Conservation (phyloP, 2,888 invertebrate genomes). For the Phyto melanocephala region DNA sequence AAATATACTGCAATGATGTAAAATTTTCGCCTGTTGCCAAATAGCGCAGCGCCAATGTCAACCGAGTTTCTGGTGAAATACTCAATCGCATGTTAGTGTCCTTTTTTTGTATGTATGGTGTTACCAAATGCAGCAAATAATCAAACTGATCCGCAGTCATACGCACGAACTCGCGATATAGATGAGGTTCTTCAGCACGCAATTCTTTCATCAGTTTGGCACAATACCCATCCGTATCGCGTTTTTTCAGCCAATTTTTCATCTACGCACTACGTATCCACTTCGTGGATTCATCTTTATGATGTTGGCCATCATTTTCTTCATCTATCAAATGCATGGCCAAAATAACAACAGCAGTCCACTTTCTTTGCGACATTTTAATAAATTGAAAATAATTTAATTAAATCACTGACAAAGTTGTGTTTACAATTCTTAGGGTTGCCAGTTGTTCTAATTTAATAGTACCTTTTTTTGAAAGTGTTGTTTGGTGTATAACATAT, state of each 20-base stretch:
- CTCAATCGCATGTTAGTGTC: conserved; percentile 20
- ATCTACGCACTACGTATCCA: background rate
- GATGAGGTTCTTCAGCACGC: background rate
- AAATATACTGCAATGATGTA: conserved; percentile 11
- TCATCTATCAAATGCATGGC: background rate
- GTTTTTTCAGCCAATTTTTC: background rate
- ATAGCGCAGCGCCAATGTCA: conserved; percentile 12
- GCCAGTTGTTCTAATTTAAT: too few species aligned
- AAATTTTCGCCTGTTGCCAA: conserved; percentile 7
- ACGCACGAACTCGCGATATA: conserved; percentile 14
- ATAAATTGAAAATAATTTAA: background rate
- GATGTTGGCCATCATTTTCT: background rate
- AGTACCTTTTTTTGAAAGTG: too few species aligned
- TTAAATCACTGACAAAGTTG: too few species aligned
- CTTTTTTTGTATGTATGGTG: background rate
- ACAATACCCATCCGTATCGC: background rate
- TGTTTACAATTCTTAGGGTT: too few species aligned
- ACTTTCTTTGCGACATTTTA: background rate
- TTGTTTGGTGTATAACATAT: too few species aligned
- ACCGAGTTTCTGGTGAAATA: conserved; percentile 19
- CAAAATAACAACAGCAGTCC: background rate
- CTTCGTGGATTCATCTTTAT: background rate
- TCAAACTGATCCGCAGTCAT: conserved; percentile 20
- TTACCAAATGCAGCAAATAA: background rate
- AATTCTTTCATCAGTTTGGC: background rate